phyloP scores from a whole-genome alignment of 2,888 invertebrate genomes.

The Chloroclysta siterata region DNA sequence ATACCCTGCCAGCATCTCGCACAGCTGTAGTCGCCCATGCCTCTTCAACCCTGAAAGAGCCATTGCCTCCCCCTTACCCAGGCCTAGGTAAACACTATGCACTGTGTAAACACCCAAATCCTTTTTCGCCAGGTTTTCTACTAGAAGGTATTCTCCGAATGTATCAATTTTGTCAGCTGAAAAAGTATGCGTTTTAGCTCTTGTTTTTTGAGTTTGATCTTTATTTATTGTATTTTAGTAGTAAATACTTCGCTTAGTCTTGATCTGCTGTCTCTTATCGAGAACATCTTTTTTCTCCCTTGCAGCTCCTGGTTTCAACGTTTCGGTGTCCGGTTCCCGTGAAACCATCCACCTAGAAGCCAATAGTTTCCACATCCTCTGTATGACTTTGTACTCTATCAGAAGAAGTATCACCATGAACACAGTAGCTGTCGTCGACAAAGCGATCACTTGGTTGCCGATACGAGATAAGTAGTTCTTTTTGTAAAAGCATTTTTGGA shows the following conservation, averaged over 20 bases:
- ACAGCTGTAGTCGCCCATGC: conserved; percentile 60
- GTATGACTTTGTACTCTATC: conserved; percentile 63
- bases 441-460: conserved; percentile 56
- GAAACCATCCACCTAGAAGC: conserved; percentile 36
- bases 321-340: conserved; percentile 22
- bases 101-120: conserved; percentile 46
- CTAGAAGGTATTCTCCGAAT: conserved; percentile 66
- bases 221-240: not conserved
- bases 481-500: conserved; percentile 65
- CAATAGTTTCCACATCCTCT: conserved; percentile 45
- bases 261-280: conserved; percentile 50
- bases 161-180: conserved; percentile 52
- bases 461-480: conserved; percentile 62
- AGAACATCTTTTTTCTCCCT: conserved; percentile 54
- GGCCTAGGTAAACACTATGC: conserved; percentile 59
- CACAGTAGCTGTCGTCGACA: conserved; percentile 50
- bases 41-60: conserved; percentile 64
- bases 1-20: conserved; percentile 64
- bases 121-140: conserved; percentile 51
- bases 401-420: conserved; percentile 57
- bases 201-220: not conserved
- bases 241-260: conserved; percentile 41
- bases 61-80: conserved; percentile 65
- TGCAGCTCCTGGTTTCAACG: conserved; percentile 43
- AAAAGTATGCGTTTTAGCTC: not conserved